Base-by-base conservation (phyloP, 92 coral and sea anemone genomes). In the Palythoa caribaeorum region DNA sequence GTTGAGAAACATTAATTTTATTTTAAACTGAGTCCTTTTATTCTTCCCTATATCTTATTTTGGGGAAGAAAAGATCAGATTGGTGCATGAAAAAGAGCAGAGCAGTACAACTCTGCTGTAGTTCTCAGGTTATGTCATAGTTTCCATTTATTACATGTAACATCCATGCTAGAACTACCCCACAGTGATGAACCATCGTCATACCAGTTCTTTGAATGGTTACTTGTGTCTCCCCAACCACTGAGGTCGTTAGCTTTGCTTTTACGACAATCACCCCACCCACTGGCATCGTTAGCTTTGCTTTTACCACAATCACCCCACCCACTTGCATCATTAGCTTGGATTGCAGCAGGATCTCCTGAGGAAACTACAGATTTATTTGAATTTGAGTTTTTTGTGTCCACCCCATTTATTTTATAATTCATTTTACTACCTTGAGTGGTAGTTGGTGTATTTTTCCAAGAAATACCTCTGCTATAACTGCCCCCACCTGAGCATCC, bases 161-260 rank as follows among this genome's bases (percentile, higher is more conserved):
- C 55, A 19, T 4, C 2, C 2, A 39, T 3, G 20, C 21, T 17
- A 59, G 54, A 80, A 21, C 86, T n/a, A 66, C 85, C 87, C 96
- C 98, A 95, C 37, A 86, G 57, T 14, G 87, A 85, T 0, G 93
- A 87, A 1, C 96, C 96, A 83, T 93, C 96, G 65, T 95, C 94
- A 83, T 95, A 93, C 87, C 91, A 89, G 77, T 93, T 95, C n/a
- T 89, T 71, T 9, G 87, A 19, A n/a, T 78, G 47, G 14, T 62
- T 83, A 55, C 88, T 89, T 19, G 10, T 35, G 13, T 84, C 90
- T 13, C 96, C 98, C 96, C 96, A 93, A 1, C 96, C 96, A 28
- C 83, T 78, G 3, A 78, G 3, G 6, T 60, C 68, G 16, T 60
- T 60, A 60, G 19, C 35, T 1, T 60, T 60, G 68, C 20, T 60